Conservation (phyloP, 2,113 vertebrate species). For the Bucco capensis region DNA sequence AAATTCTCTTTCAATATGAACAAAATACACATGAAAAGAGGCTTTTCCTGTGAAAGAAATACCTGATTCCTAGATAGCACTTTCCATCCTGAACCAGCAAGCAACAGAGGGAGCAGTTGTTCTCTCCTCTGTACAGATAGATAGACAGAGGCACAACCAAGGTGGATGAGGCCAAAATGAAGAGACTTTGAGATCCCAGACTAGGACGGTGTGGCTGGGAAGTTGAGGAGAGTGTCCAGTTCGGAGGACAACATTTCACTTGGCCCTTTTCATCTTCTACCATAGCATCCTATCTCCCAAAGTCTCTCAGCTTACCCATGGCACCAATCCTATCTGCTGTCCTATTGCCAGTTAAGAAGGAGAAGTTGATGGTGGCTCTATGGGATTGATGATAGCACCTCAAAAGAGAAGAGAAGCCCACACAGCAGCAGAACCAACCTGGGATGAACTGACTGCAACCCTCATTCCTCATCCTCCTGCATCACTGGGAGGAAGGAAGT, state of each 20-base stretch:
- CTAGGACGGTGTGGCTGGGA: not conserved
- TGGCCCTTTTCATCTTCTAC: not conserved
- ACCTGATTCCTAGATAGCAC: not conserved
- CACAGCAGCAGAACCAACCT: no score
- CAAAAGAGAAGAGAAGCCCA: not conserved
- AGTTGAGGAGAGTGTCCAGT: not conserved
- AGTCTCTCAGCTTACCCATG: not conserved
- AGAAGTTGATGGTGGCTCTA: not conserved
- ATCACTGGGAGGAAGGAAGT: no score
- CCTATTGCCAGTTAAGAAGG: not conserved
- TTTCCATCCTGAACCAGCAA: not conserved
- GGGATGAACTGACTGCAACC: no score
- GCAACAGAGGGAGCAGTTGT: no score
- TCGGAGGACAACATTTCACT: not conserved
- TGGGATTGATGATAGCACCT: not conserved
- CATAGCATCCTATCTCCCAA: not conserved
- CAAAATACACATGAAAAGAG: not conserved
- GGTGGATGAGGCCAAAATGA: not conserved
- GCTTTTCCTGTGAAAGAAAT: not conserved
- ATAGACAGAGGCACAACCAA: not conserved
- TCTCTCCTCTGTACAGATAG: not conserved
- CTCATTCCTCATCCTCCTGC: no score
- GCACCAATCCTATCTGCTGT: not conserved
- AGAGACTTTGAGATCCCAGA: not conserved
- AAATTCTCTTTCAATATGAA: not conserved